Evolutionary conservation across 2,888 invertebrate species (phyloP).

Genomic region (Drosophila anomelani): DNA sequence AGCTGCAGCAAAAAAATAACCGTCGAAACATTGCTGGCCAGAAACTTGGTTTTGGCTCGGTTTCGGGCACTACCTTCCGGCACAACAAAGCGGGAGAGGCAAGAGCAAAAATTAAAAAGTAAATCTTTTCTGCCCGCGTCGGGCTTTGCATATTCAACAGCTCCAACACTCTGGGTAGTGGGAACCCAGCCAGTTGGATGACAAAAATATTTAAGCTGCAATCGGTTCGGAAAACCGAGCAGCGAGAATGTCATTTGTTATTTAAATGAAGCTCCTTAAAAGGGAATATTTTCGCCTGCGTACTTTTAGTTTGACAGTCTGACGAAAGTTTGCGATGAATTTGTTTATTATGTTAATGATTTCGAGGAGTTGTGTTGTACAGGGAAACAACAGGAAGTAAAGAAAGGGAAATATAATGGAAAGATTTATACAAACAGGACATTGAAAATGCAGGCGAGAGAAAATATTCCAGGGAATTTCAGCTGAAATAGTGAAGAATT

Average conservation of each 20-base stretch:
- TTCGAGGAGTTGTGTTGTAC: background rate
- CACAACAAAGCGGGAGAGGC: slow-evolving; percentile 15
- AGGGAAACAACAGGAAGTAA: background rate
- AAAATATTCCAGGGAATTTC: background rate
- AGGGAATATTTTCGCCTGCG: slow-evolving; percentile 9
- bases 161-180: slow-evolving; percentile 31
- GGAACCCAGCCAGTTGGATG: slow-evolving; percentile 46
- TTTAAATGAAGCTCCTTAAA: slow-evolving; percentile 38
- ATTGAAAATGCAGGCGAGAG: background rate
- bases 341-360: slow-evolving; percentile 23
- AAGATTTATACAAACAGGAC: background rate
- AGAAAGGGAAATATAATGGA: background rate
- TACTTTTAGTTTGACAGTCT: slow-evolving; percentile 25
- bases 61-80: slow-evolving; percentile 65
- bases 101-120: slow-evolving; percentile 33
- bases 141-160: slow-evolving; percentile 54
- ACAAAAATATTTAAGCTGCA: slow-evolving; percentile 26
- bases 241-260: slow-evolving; percentile 23
- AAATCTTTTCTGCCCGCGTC: slow-evolving; percentile 34
- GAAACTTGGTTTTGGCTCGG: slow-evolving; percentile 32
- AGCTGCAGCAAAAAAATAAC: slow-evolving; percentile 51
- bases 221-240: slow-evolving; percentile 17
- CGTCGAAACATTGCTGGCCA: slow-evolving; percentile 58
- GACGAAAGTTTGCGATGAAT: slow-evolving; percentile 16
- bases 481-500: background rate